A percentile compares a stretch with the other conserved stretches of the same genome.
Conservation (phyloP, 2,113 vertebrate species). For the Actenoides hombroni region DNA sequence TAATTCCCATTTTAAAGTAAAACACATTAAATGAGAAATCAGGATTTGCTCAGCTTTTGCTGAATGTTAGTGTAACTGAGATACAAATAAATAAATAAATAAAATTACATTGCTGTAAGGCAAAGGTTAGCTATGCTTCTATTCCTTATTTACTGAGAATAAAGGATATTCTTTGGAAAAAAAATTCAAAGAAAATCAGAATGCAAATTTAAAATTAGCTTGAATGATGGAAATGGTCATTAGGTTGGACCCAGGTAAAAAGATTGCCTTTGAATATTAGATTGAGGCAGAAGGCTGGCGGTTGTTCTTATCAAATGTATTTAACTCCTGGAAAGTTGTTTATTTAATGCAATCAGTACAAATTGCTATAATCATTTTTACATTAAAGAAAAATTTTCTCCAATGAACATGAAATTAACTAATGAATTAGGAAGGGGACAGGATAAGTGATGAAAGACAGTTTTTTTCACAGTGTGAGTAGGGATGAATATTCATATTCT, state of each 20-base stretch:
- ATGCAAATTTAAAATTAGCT: not conserved
- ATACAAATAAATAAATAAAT: slow-evolving; percentile 6
- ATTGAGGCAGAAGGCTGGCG: not conserved
- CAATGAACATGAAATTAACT: not conserved
- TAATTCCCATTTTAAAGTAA: slow-evolving; percentile 33
- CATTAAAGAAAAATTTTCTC: not conserved
- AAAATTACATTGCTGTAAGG: not conserved
- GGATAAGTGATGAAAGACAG: not conserved
- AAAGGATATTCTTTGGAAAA: not conserved
- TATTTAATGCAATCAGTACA: not conserved
- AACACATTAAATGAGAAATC: slow-evolving; percentile 26
- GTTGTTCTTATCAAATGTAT: not conserved
- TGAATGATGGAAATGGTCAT: not conserved
- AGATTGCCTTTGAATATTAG: not conserved
- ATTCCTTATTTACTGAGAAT: not conserved
- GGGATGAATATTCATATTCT: not conserved
- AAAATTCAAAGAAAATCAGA: not conserved
- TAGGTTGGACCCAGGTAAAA: not conserved
- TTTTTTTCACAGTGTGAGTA: not conserved
- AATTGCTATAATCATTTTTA: not conserved
- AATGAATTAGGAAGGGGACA: not conserved
- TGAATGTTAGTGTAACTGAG: not conserved
- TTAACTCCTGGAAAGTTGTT: not conserved
- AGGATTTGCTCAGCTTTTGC: slow-evolving; percentile 14
- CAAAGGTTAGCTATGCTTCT: not conserved